Evolutionary conservation across 64 coral and sea anemone genomes (phyloP).

Genomic region (Stichodactyla helianthus): DNA sequence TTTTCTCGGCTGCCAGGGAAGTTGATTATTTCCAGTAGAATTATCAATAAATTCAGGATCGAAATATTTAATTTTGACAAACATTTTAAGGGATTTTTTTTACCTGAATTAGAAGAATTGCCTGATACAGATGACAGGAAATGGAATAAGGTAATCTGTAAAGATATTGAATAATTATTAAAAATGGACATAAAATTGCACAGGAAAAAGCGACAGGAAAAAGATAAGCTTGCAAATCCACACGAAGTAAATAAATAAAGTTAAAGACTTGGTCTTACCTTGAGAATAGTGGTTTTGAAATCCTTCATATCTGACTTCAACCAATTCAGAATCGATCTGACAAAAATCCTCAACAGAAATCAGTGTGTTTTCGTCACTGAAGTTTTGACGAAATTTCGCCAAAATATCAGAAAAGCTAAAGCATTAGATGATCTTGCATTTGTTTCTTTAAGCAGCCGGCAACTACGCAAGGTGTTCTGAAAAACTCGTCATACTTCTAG

Average conservation of each 20-base stretch:
- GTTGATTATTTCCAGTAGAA: not conserved
- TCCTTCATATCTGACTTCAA: not conserved
- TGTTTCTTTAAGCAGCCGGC: not conserved
- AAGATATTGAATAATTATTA: not conserved
- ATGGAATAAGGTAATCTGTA: not conserved
- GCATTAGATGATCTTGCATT: constrained; percentile 3
- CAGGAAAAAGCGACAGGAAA: not conserved
- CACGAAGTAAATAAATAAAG: not conserved
- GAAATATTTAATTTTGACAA: not conserved
- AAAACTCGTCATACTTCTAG: not conserved
- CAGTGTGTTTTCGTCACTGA: not conserved
- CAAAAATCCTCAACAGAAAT: not conserved
- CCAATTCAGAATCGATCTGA: not conserved
- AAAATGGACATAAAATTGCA: not conserved
- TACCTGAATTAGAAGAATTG: constrained; percentile 17
- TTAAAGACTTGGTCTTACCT: not conserved
- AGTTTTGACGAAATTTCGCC: not conserved
- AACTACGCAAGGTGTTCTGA: constrained; percentile 5
- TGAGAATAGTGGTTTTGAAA: not conserved
- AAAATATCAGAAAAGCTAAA: constrained; percentile 1
- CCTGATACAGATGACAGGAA: not conserved
- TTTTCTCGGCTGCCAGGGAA: not conserved
- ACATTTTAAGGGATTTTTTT: not conserved
- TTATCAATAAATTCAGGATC: not conserved
- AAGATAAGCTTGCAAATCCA: not conserved